Evolutionary conservation across 2,888 invertebrate species (phyloP), one percentile per base, ranked within the genome.

Genomic region (Lysandra coridon): DNA sequence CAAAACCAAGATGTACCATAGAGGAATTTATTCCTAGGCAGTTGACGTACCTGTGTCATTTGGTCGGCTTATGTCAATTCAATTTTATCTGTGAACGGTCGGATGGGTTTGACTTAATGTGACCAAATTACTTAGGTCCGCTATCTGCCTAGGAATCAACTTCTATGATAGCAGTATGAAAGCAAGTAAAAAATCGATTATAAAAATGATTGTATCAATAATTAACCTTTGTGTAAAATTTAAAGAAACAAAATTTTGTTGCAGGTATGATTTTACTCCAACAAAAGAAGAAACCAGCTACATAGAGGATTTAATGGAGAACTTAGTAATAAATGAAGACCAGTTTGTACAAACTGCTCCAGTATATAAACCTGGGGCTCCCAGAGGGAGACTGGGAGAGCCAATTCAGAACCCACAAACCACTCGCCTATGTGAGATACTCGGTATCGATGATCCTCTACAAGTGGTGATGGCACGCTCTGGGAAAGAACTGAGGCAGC

Each of bases 371-470:
- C 90, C 92, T 62, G 88, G 87, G 78, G 86, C 88, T 10, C 89
- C 86, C n/a, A 90, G 87, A 79, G 83, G 87, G 30, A 84, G 87
- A 73, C 95, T 95, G 78, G 94, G 90, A 17, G 92, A 91, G 74
- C 95, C 96, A 3, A 89, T 95, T 83, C 87, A 96, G 53, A 97
- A 97, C 87, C 95, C 96, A 17, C 98, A 98, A 88, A 97, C 97
- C 10, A 92, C 95, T 17, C 86, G 91, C 23, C 95, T 98, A 73
- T 98, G 97, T 89, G 95, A 96, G 76, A 95, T 89, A 81, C 88
- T 98, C 64, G 96, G 96, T 0, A 96, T 99, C 80, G 97, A 97
- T 87, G 98, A 99, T 92, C 99, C 99, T 0, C 90, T 97, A 17
- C 95, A 95, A 82, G 91, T 97, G 62, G 88, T 97, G 0, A 88